Percentiles rank a stretch among this genome's conserved stretches.
These are phyloP conservation scores for Diplolepis rosae DNA, from an alignment of 2,888 invertebrate genomes.

Conservation along the genomic window DNA sequence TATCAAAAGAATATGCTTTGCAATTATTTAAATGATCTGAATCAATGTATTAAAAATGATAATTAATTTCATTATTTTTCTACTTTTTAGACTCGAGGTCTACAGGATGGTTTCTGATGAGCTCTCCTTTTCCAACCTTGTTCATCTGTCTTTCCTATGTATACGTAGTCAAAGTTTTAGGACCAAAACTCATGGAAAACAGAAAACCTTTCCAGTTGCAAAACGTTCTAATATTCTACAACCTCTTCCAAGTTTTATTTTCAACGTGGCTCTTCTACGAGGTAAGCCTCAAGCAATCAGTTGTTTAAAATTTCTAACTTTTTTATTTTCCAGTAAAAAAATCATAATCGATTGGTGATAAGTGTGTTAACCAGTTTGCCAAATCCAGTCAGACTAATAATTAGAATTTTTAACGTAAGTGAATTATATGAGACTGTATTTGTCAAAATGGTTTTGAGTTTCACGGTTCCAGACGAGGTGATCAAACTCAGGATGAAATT, in stretches of 20 bases:
- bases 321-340: background rate
- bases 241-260: constrained; percentile 92
- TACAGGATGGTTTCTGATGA: constrained; percentile 94
- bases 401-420: background rate
- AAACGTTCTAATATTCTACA: constrained; percentile 86
- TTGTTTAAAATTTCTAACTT: background rate
- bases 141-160: constrained; percentile 92
- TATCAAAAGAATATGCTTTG: background rate
- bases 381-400: background rate
- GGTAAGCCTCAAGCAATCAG: constrained; percentile 77
- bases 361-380: background rate
- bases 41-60: background rate
- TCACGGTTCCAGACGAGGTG: background rate
- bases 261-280: constrained; percentile 93
- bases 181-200: constrained; percentile 93
- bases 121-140: constrained; percentile 93
- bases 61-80: constrained; percentile 37
- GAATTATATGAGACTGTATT: background rate
- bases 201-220: constrained; percentile 90
- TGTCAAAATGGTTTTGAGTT: background rate
- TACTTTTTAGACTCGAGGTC: constrained; percentile 85
- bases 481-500: background rate
- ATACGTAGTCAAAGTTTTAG: constrained; percentile 91
- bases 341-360: background rate
- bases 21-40: background rate